Evolutionary conservation across 1,140 invertebrate genomes (phyloP), one percentile per base, ranked within the genome.

Genomic region (Microplitis demolitor): DNA sequence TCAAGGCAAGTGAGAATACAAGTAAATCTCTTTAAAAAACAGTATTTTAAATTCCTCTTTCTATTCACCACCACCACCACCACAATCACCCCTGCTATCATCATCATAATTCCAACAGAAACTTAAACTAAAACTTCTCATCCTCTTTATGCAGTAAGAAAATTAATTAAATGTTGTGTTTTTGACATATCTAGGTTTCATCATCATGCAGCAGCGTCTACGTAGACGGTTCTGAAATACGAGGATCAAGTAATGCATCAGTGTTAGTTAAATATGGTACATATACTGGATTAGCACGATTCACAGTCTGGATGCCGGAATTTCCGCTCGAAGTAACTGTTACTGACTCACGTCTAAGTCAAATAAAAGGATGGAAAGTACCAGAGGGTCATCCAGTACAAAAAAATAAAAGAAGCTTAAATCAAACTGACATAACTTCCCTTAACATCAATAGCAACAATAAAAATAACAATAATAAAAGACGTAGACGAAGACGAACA

Each of bases 241-340:
- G 96, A 0, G 97, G 97, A 4, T 97, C 96, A 0, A 95, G 95
- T 11, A 98, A 98, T 84, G 97, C 97, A 1, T 96, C 95, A 1
- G 92, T 99, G 13, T 90, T 97, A 8, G 96, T 98, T 5, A 97
- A 97, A 85, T 98, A 98, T 82, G 96, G 96, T 5, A 95, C 95
- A 0, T 96, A 97, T 81, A 95, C 93, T 5, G 95, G 96, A 5
- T 84, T 95, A 53, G 94, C 96, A 0, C 90, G 92, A 73, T 96
- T 99, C 83, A 95, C 93, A 6, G 96, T 99, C 0, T 99, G 97
- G 97, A 97, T 98, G 91, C 97, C 97, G 0, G 96, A 98, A 83
- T 93, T 97, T 78, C 95, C 96, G 0, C 87, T 99, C 53, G 96
- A 97, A 80, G 92, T 99, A 14, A 92, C 93, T 71, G 92, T 98